Conservation (phyloP, 2,113 vertebrate species). For the Ailurus styani region DNA sequence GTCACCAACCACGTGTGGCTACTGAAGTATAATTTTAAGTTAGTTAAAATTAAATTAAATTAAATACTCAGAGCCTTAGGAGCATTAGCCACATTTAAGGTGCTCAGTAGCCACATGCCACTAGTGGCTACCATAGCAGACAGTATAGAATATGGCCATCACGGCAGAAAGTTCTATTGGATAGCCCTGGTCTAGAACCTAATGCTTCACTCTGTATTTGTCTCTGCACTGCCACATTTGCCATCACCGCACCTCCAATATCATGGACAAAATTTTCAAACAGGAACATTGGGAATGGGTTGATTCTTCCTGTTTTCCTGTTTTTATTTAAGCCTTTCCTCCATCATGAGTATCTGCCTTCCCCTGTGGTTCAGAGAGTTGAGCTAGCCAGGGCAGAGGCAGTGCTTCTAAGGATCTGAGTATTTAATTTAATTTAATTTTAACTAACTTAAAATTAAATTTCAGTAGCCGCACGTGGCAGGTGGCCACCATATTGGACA, state of each 20-base stretch:
- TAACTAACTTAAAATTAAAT: conserved; percentile 17
- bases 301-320: background rate
- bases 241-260: background rate
- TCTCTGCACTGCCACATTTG: background rate
- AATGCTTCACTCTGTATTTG: background rate
- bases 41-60: background rate
- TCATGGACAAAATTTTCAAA: background rate
- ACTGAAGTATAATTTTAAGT: conserved; percentile 20
- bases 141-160: background rate
- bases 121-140: background rate
- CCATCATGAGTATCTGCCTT: background rate
- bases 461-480: background rate
- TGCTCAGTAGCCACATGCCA: background rate
- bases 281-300: background rate
- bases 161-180: background rate
- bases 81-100: background rate
- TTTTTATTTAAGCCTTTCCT: background rate
- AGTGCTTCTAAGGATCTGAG: background rate
- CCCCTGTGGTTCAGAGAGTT: background rate
- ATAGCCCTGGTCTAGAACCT: background rate
- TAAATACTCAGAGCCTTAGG: background rate
- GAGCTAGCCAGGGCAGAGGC: background rate
- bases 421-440: background rate
- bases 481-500: background rate
- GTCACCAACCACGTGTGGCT: background rate